Conservation (phyloP, 2,113 vertebrate genomes). For the Siphamia tubifer region DNA sequence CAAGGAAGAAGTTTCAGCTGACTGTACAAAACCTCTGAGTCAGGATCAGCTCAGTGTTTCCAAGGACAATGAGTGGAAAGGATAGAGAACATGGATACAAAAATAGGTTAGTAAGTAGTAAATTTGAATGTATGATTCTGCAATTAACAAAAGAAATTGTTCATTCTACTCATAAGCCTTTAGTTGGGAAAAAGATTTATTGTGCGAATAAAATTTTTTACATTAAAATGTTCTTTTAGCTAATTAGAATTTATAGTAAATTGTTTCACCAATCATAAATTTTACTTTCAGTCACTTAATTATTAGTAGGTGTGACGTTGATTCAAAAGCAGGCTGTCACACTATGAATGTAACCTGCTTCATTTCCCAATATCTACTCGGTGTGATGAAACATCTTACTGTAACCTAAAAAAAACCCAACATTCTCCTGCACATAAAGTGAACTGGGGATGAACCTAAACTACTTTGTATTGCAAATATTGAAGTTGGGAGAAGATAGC, state of each 20-base stretch:
- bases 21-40: constrained; percentile 20
- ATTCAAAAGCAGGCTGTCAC: constrained; percentile 29
- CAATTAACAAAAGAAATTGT: background rate
- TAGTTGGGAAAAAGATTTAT: too few species aligned
- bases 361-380: constrained; percentile 21
- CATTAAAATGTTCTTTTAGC: too few species aligned
- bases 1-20: constrained; percentile 47
- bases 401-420: background rate
- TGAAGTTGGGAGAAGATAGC: background rate
- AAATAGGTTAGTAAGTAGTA: background rate
- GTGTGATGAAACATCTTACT: constrained; percentile 23
- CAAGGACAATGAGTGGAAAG: constrained; percentile 8
- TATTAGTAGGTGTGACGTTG: constrained; percentile 15
- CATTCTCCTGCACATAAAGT: background rate
- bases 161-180: too few species aligned
- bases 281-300: constrained; percentile 16
- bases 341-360: constrained; percentile 26
- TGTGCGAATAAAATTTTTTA: too few species aligned
- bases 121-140: background rate
- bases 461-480: constrained; percentile 33
- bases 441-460: constrained; percentile 21
- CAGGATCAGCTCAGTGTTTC: constrained; percentile 17
- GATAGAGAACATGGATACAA: background rate
- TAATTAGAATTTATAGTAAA: background rate
- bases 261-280: background rate